phyloP scores from a whole-genome alignment of 2,797 vertebrate species.

The Siniperca obscura region DNA sequence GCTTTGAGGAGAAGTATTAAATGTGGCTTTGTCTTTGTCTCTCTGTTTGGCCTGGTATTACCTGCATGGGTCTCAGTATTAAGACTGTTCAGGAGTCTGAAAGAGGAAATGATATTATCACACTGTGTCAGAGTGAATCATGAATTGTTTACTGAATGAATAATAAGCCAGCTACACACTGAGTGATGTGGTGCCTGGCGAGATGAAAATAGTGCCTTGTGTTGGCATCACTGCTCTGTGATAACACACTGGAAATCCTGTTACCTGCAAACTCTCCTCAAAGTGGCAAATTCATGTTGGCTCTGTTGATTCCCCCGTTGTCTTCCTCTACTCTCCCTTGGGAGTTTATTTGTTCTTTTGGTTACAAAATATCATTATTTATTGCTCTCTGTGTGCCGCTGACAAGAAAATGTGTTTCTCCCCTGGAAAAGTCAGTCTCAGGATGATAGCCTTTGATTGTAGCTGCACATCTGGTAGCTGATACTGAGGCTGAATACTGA shows the following conservation, averaged over 20 bases:
- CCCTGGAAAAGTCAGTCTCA: conserved; percentile 1
- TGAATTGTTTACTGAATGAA: conserved; percentile 65
- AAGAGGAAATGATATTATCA: conserved; percentile 56
- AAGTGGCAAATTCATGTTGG: conserved; percentile 23
- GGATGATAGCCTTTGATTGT: conserved; percentile 27
- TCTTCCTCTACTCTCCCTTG: not conserved
- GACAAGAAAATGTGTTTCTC: conserved; percentile 27
- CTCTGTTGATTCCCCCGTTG: conserved; percentile 7
- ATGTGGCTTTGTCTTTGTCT: conserved; percentile 29
- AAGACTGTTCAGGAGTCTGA: conserved; percentile 38
- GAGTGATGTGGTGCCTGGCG: conserved; percentile 39
- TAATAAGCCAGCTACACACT: conserved; percentile 49
- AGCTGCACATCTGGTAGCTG: conserved; percentile 17
- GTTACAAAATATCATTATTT: conserved; percentile 30
- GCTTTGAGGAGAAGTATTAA: conserved; percentile 12
- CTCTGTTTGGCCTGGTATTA: conserved; percentile 17
- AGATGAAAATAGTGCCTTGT: conserved; percentile 52
- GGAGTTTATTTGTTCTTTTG: conserved; percentile 26
- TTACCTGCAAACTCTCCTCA: conserved; percentile 36
- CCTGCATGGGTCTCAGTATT: conserved; percentile 19
- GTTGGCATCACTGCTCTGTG: conserved; percentile 32
- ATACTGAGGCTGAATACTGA: conserved; percentile 16
- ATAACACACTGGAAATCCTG: conserved; percentile 50
- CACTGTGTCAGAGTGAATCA: conserved; percentile 49
- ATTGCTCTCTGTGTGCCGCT: conserved; percentile 15